A percentile compares a stretch with the other conserved stretches of the same genome.
These are phyloP conservation scores for Dryobota labecula DNA, from an alignment of 2,888 invertebrate genomes.

Conservation along the genomic window DNA sequence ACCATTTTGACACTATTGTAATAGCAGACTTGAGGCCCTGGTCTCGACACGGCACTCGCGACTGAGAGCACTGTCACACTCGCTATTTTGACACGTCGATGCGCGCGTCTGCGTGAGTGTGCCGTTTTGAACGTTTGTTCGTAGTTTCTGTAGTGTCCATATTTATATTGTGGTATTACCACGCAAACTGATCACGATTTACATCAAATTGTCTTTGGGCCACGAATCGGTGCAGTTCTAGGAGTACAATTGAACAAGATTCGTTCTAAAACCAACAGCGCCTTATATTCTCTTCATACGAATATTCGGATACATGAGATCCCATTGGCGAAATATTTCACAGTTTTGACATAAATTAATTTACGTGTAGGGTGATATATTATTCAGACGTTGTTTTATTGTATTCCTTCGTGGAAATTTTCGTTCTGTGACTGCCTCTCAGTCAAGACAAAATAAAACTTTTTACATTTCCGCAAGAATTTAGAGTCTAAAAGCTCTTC, in stretches of 20 bases:
- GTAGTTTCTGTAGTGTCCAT: too few species aligned
- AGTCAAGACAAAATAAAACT: slow-evolving; percentile 8
- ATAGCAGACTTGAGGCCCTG: too few species aligned
- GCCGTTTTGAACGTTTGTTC: too few species aligned
- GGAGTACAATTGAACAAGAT: not conserved
- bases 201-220: slow-evolving; percentile 14
- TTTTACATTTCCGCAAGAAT: slow-evolving; percentile 9
- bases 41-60: too few species aligned
- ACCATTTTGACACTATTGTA: too few species aligned
- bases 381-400: slow-evolving; percentile 39
- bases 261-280: not conserved
- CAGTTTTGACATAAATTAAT: slow-evolving; percentile 18
- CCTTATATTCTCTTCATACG: not conserved
- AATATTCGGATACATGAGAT: slow-evolving; percentile 1
- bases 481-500: not conserved
- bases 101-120: too few species aligned
- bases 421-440: slow-evolving; percentile 6
- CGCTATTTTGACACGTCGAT: too few species aligned
- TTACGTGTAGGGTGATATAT: slow-evolving; percentile 13
- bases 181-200: slow-evolving; percentile 23
- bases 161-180: too few species aligned
- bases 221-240: not conserved
- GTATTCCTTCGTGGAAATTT: slow-evolving; percentile 18
- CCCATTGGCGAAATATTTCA: slow-evolving; percentile 26
- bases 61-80: too few species aligned